Evolutionary conservation across 2,113 vertebrate species (phyloP).

Genomic region (Monarcha castaneiventris): DNA sequence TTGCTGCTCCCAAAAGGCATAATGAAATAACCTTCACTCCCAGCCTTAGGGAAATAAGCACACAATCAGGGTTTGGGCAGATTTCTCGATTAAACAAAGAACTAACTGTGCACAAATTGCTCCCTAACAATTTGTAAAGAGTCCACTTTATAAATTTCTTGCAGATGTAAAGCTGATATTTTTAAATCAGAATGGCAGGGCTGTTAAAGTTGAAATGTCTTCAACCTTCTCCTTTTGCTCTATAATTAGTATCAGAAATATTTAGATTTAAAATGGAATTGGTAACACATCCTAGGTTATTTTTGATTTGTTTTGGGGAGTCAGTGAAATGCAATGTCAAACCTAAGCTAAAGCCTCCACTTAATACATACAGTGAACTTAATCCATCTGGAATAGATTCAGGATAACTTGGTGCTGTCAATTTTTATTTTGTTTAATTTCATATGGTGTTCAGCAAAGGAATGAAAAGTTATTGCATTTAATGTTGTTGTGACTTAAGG

Average conservation of each 20-base stretch:
- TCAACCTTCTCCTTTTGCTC: conserved; percentile 49
- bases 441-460: conserved; percentile 55
- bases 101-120: conserved; percentile 83
- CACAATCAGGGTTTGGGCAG: conserved; percentile 82
- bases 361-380: conserved; percentile 33
- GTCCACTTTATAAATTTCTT: conserved; percentile 83
- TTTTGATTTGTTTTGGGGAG: conserved; percentile 50
- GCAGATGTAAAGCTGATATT: conserved; percentile 80
- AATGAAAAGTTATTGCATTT: conserved; percentile 67
- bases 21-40: conserved; percentile 87
- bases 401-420: conserved; percentile 66
- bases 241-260: conserved; percentile 73
- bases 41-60: conserved; percentile 82
- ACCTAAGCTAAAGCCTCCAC: conserved; percentile 27
- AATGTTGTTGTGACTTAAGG: conserved; percentile 68
- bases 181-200: conserved; percentile 72
- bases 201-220: conserved; percentile 64
- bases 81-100: conserved; percentile 84
- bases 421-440: conserved; percentile 74
- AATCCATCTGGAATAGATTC: conserved; percentile 69
- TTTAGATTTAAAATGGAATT: conserved; percentile 68
- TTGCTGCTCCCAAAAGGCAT: conserved; percentile 83
- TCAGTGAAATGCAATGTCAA: conserved; percentile 40
- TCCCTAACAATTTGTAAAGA: conserved; percentile 83
- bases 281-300: conserved; percentile 54